Evolutionary conservation across 2,113 vertebrate species (phyloP).

Genomic region (Marmota flaviventris): DNA sequence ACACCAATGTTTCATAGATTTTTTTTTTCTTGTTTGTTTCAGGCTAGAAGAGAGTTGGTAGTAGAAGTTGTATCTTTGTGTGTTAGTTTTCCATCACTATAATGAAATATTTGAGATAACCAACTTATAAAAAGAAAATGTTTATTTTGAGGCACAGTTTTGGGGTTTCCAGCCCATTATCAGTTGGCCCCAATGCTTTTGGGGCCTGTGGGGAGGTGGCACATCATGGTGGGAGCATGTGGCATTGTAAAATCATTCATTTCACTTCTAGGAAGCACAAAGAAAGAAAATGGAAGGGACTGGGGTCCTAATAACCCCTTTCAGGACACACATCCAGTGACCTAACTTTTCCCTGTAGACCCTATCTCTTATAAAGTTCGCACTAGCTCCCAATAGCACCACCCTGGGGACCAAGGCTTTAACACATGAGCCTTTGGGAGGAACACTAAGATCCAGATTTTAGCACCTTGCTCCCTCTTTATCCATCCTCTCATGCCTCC

Average conservation of each 20-base stretch:
- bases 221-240: too few species aligned
- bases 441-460: background rate
- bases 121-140: background rate
- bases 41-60: background rate
- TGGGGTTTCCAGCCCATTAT: background rate
- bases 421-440: background rate
- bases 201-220: background rate
- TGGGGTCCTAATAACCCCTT: background rate
- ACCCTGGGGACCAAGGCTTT: background rate
- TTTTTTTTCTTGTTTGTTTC: slow-evolving; percentile 28
- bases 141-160: background rate
- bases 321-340: background rate
- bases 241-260: background rate
- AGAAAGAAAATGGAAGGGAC: background rate
- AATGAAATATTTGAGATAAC: background rate
- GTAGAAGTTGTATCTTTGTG: background rate
- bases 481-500: background rate
- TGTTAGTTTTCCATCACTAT: background rate
- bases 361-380: background rate
- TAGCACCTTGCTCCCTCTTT: background rate
- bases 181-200: background rate
- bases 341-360: background rate
- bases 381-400: background rate
- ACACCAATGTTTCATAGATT: background rate
- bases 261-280: background rate